These are phyloP conservation scores for Clusia tigrina DNA, from an alignment of 2,888 invertebrate species.

Conservation along the genomic window DNA sequence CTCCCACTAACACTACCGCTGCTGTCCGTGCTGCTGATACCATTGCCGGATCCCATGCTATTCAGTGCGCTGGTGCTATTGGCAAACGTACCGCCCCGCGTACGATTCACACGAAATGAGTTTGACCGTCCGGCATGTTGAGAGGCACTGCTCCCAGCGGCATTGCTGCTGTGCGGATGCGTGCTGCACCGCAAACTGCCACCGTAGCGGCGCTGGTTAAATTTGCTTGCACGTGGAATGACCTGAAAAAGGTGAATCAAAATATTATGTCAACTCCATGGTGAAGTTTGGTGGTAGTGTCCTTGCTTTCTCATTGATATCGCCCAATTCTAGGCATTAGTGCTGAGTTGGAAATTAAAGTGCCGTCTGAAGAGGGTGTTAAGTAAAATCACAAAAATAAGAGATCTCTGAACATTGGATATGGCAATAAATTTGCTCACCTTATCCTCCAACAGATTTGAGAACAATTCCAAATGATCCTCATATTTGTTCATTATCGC, in stretches of 20 bases:
- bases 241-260: constrained; percentile 55
- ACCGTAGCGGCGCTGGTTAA: constrained; percentile 58
- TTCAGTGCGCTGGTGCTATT: constrained; percentile 35
- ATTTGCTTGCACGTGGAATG: constrained; percentile 55
- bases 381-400: too few relatives aligned
- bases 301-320: too few relatives aligned
- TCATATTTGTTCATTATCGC: constrained; percentile 67
- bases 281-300: too few relatives aligned
- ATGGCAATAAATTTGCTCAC: constrained; percentile 49
- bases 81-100: constrained; percentile 43
- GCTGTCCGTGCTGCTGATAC: constrained; percentile 17
- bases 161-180: constrained; percentile 25
- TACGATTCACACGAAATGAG: constrained; percentile 55
- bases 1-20: constrained; percentile 22
- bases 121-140: constrained; percentile 52
- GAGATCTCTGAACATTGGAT: background rate
- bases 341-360: too few relatives aligned
- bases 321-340: too few relatives aligned
- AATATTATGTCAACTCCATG: too few relatives aligned
- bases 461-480: constrained; percentile 65
- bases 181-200: constrained; percentile 56
- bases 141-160: constrained; percentile 25
- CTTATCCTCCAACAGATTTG: constrained; percentile 68
- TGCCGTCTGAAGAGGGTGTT: too few relatives aligned
- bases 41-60: constrained; percentile 24